A percentile compares a stretch with the other conserved stretches of the same genome.
Conservation (phyloP, 2,113 vertebrate genomes). For the Epinephelus cyanopodus region DNA sequence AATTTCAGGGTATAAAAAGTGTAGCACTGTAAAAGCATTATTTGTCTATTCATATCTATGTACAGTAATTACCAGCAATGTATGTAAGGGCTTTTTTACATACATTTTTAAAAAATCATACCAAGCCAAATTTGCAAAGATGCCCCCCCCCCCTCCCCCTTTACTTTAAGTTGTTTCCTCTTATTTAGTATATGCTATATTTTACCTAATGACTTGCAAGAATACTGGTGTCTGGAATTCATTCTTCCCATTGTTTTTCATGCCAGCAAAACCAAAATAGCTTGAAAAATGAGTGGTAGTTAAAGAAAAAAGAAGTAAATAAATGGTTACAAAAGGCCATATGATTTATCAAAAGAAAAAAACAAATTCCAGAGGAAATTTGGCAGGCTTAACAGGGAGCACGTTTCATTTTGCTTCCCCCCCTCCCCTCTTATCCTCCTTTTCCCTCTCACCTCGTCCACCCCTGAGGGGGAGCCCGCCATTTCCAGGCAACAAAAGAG, state of each 20-base stretch:
- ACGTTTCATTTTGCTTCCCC: conserved; percentile 80
- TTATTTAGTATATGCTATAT: not conserved
- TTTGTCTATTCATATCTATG: too few species aligned
- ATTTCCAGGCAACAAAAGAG: conserved; percentile 88
- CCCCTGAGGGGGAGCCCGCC: conserved; percentile 85
- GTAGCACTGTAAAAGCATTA: too few species aligned
- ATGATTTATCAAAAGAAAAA: conserved; percentile 85
- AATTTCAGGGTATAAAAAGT: too few species aligned
- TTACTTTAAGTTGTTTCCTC: too few species aligned
- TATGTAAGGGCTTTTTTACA: too few species aligned
- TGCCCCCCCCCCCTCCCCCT: too few species aligned
- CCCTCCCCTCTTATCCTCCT: conserved; percentile 20
- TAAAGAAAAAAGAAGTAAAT: conserved; percentile 2
- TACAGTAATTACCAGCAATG: too few species aligned
- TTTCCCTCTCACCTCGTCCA: conserved; percentile 57
- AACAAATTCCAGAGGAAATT: conserved; percentile 86
- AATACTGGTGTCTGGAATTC: not conserved
- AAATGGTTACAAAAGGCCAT: conserved; percentile 74
- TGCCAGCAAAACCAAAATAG: conserved; percentile 11
- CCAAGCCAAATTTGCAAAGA: too few species aligned
- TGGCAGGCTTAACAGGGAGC: conserved; percentile 79
- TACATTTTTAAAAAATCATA: too few species aligned
- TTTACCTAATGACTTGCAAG: not conserved
- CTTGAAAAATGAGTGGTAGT: not conserved
- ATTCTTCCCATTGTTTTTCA: not conserved